A percentile compares a stretch with the other conserved stretches of the same genome.
These are phyloP conservation scores for Montipora cactus DNA, from an alignment of 64 coral and sea anemone species.

Conservation along the genomic window DNA sequence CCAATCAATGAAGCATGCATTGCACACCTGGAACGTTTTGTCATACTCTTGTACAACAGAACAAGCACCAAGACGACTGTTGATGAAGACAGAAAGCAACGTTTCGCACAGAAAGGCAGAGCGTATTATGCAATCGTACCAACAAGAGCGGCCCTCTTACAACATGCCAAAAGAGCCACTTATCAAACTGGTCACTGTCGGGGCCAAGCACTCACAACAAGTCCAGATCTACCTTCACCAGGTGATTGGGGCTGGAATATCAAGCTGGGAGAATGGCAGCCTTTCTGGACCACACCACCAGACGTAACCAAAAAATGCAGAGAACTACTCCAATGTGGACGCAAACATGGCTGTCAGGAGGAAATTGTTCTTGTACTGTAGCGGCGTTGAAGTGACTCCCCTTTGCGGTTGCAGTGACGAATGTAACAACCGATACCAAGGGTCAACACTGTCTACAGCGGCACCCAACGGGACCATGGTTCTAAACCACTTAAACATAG, in stretches of 20 bases:
- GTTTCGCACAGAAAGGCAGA: slow-evolving; percentile 72
- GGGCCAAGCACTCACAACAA: slow-evolving; percentile 67
- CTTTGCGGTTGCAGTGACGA: slow-evolving; percentile 2
- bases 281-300: slow-evolving; percentile 65
- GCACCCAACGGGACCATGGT: too few species aligned
- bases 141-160: slow-evolving; percentile 54
- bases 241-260: slow-evolving; percentile 59
- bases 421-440: background rate
- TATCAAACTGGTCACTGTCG: slow-evolving; percentile 82
- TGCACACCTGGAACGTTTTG: slow-evolving; percentile 35
- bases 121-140: slow-evolving; percentile 68
- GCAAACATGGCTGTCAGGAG: slow-evolving; percentile 3
- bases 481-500: too few species aligned
- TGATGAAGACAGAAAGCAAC: slow-evolving; percentile 66
- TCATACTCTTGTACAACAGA: slow-evolving; percentile 35
- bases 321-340: slow-evolving; percentile 60
- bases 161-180: slow-evolving; percentile 63
- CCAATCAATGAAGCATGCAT: slow-evolving; percentile 43
- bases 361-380: slow-evolving; percentile 15
- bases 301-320: slow-evolving; percentile 62
- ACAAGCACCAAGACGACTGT: slow-evolving; percentile 24
- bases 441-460: too few species aligned
- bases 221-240: slow-evolving; percentile 73
- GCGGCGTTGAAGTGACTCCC: slow-evolving; percentile 30
- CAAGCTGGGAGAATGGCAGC: slow-evolving; percentile 61